Percentiles rank a stretch among this genome's conserved stretches.
Evolutionary conservation across 2,797 vertebrate genomes (phyloP).

Genomic region (Falco cherrug): DNA sequence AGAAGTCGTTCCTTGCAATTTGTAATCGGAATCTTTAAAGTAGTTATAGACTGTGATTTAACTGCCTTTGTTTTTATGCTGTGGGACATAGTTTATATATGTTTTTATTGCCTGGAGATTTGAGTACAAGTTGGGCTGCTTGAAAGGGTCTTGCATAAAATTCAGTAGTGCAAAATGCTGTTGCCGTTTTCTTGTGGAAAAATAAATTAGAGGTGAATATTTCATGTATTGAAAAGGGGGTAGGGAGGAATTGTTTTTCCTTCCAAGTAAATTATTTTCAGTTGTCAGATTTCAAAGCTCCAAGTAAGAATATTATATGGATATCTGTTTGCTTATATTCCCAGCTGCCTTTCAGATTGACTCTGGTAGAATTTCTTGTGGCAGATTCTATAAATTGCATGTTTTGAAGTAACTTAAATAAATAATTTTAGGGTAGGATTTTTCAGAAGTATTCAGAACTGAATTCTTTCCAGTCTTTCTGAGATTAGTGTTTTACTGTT

Average conservation of each 20-base stretch:
- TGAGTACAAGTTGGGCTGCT: not conserved
- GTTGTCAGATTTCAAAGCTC: constrained; percentile 3
- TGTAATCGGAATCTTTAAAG: not conserved
- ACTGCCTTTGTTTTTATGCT: not conserved
- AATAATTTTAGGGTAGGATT: not conserved
- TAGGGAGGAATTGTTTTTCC: not conserved
- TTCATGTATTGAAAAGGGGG: not conserved
- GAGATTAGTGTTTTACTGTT: not conserved
- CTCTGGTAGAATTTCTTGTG: not conserved
- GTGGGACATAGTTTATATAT: not conserved
- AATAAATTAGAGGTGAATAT: not conserved
- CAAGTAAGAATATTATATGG: not conserved
- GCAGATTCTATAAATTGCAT: not conserved
- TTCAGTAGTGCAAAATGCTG: not conserved
- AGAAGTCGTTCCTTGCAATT: not conserved
- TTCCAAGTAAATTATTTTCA: not conserved
- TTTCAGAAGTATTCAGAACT: not conserved
- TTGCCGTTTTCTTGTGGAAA: not conserved
- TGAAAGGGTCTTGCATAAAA: not conserved
- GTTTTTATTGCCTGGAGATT: constrained; percentile 1
- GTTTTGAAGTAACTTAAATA: not conserved
- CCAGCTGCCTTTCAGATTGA: constrained; percentile 2
- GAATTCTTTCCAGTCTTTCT: not conserved
- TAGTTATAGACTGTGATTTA: not conserved
- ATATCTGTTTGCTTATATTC: constrained; percentile 17